A percentile compares a stretch with the other conserved stretches of the same genome.
phyloP scores from a whole-genome alignment of 2,888 invertebrate species.

The Drosophila prolongata region DNA sequence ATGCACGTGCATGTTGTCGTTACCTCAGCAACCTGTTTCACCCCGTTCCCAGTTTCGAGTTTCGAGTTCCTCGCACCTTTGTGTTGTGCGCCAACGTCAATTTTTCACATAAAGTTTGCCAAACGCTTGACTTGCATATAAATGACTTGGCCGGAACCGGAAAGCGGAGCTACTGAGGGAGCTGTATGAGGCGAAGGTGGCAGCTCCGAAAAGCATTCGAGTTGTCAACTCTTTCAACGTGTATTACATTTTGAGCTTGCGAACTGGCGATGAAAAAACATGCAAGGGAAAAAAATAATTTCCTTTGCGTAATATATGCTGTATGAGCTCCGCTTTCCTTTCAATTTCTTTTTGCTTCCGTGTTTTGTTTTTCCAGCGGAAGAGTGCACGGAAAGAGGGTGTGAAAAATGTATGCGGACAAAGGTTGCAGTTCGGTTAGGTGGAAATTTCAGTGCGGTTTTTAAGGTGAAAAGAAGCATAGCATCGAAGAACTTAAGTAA shows the following conservation, averaged over 20 bases:
- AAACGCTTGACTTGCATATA: slow-evolving; percentile 79
- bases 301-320: slow-evolving; percentile 64
- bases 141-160: slow-evolving; percentile 68
- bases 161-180: slow-evolving; percentile 37
- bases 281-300: slow-evolving; percentile 61
- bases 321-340: slow-evolving; percentile 40
- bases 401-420: slow-evolving; percentile 6
- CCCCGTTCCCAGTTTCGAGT: slow-evolving; percentile 1
- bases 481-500: no score
- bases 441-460: slow-evolving; percentile 32
- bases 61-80: slow-evolving; percentile 20
- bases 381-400: slow-evolving; percentile 9
- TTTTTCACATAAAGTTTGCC: slow-evolving; percentile 80
- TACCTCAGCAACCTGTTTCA: slow-evolving; percentile 29
- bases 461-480: background rate
- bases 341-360: slow-evolving; percentile 31
- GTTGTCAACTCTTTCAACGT: slow-evolving; percentile 79
- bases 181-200: slow-evolving; percentile 20
- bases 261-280: slow-evolving; percentile 46
- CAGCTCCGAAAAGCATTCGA: slow-evolving; percentile 54
- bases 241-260: slow-evolving; percentile 72
- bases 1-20: slow-evolving; percentile 73
- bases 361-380: slow-evolving; percentile 31
- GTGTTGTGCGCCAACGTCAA: slow-evolving; percentile 59
- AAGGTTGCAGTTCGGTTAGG: slow-evolving; percentile 18